Evolutionary conservation across 2,113 vertebrate species (phyloP), one percentile per base, ranked within the genome.

Genomic region (Hippotragus niger): DNA sequence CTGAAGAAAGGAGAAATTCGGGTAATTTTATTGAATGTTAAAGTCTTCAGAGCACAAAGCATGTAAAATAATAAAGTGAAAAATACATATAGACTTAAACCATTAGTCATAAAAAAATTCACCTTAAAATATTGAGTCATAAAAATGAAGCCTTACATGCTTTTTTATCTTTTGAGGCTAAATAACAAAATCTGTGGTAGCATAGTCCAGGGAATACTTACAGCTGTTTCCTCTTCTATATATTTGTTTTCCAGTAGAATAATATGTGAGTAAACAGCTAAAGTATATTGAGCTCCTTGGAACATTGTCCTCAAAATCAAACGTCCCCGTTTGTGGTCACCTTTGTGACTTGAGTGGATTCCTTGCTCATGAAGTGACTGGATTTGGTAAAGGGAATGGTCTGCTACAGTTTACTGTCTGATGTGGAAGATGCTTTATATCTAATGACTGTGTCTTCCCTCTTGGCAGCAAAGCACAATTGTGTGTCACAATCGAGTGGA

Each of bases 401-500:
- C 33, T 3, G 5, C 12, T 50, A 31, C 76, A 43, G 14, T 40
- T 58, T 71, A 81, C 43, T 50, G 53, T 78, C 47, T 84, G 58
- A 7, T 89, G 58, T 64, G 47, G 52, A 53, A 82, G 45, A 15
- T 2, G 0, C 36, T 83, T 33, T 58, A 3, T 88, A 3, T 82
- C 1, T 60, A 45, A 57, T 31, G 6, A 74, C 93, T 96, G 0
- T 4, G 31, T 7, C 83, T 50, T 45, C 9, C 83, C 43, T 64
- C 1, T 27, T 0, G 78, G 91, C 98, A 99, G 99, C 99, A 99
- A 99, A 99, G 99, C 93, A 99, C 99, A 0, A 99, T 99, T 0
- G 99, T 99, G 91, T 99, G 99, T 97, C 99, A 99, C 97, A 99
- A 99, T 98, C 99, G 99, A 0, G 99, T 99, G 97, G 99, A 99